These are phyloP conservation scores for Alosa sapidissima DNA, from an alignment of 2,797 vertebrate genomes.

Conservation along the genomic window DNA sequence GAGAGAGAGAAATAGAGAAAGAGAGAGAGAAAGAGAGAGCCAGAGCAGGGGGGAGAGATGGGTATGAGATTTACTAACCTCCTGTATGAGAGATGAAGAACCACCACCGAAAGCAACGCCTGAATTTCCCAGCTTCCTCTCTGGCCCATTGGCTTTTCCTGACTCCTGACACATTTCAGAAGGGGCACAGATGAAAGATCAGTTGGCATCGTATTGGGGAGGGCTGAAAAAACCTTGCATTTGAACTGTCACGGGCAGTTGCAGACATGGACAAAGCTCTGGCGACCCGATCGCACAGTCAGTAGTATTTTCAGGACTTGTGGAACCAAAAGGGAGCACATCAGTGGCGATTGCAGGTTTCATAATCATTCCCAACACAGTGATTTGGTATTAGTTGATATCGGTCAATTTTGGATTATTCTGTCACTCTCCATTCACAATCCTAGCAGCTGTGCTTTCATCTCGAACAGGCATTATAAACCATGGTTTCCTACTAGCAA, in stretches of 20 bases:
- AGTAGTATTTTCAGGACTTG: slow-evolving; percentile 1
- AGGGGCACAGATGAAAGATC: slow-evolving; percentile 58
- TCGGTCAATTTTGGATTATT: background rate
- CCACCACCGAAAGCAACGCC: slow-evolving; percentile 54
- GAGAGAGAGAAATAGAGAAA: background rate
- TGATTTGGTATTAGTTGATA: background rate
- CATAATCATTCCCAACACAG: background rate
- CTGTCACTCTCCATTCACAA: background rate
- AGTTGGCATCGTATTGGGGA: slow-evolving; percentile 23
- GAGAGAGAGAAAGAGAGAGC: slow-evolving; percentile 1
- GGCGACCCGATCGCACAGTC: background rate
- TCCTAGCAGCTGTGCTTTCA: background rate
- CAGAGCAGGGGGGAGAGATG: slow-evolving; percentile 28
- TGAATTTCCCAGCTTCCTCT: slow-evolving; percentile 57
- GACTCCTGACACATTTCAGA: slow-evolving; percentile 60
- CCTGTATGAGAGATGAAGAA: slow-evolving; percentile 63
- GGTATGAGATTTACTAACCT: slow-evolving; percentile 59
- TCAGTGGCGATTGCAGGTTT: background rate
- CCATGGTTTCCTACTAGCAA: background rate
- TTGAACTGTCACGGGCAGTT: slow-evolving; percentile 16
- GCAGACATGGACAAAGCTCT: background rate
- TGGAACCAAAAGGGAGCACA: background rate
- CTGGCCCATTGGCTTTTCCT: slow-evolving; percentile 53
- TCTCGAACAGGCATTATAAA: background rate
- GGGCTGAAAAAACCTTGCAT: slow-evolving; percentile 38